Evolutionary conservation across 2,113 vertebrate species (phyloP), one percentile per base, ranked within the genome.

Genomic region (Passer montanus): DNA sequence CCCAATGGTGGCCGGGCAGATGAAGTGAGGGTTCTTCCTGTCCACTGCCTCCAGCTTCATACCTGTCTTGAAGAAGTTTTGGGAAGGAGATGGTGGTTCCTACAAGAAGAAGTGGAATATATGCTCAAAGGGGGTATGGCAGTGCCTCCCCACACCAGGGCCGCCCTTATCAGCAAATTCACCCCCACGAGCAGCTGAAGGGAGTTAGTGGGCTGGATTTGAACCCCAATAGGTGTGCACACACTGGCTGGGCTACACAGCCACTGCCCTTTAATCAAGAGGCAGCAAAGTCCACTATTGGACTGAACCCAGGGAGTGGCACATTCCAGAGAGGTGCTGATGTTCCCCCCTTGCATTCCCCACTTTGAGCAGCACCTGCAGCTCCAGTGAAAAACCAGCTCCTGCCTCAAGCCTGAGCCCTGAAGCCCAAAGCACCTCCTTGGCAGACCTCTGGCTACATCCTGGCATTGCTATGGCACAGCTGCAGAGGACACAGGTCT

Each of bases 31-130:
- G 96, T 99, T 99, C 98, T 99, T 99, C 75, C 99, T 99, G 97
- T 99, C 99, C 97, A 99, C 99, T 47, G 99, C 99, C 97, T 99
- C 99, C 97, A 99, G 98, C 98, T 99, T 99, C 99, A 99, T 99
- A 80, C 99, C 99, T 91, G 99, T 98, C 95, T 99, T 98, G 98
- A 99, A 99, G 96, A 98, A 98, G 98, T 99, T 99, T 97, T 99
- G 99, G 89, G 99, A 98, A 79, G 99, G 99, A 73, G 99, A 98
- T 39, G 99, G 98, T 83, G 99, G 99, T 96, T 99, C 99, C 99
- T 99, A 98, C 95, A 84, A 97, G 59, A 92, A 96, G 94, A 93
- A 94, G 73, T 41, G 52, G 91, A 95, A 89, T 74, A 53, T 15
- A 37, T 41, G 73, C 84, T 94, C 68, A 93, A 67, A 87, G 43